Conservation (phyloP, 1,140 invertebrate species). For the Drosophila biarmipes region DNA sequence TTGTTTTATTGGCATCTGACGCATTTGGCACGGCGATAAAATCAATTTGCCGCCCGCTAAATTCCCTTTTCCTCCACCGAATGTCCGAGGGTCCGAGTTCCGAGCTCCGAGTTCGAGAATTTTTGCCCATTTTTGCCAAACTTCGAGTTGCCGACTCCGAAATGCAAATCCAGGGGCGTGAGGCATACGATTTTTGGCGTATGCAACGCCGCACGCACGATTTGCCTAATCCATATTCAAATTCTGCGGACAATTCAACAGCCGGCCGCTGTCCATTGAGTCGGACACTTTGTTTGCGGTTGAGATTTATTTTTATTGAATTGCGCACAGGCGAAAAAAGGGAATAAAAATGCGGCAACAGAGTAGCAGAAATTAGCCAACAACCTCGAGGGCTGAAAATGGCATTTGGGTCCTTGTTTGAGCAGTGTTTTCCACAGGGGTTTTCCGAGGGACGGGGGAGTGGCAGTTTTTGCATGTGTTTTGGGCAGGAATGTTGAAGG, state of each 20-base stretch:
- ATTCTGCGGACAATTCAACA: slow-evolving; percentile 41
- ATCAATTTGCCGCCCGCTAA: slow-evolving; percentile 67
- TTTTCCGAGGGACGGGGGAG: background rate
- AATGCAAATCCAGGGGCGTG: slow-evolving; percentile 39
- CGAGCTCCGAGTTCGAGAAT: slow-evolving; percentile 3
- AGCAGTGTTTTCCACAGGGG: background rate
- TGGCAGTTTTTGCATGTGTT: background rate
- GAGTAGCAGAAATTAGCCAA: slow-evolving; percentile 25
- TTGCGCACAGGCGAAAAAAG: slow-evolving; percentile 36
- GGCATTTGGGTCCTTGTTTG: slow-evolving; percentile 19
- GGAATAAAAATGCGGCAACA: slow-evolving; percentile 13
- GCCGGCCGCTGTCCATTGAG: slow-evolving; percentile 58
- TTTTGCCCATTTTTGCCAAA: no score
- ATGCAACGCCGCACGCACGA: slow-evolving; percentile 61
- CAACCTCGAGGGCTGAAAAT: slow-evolving; percentile 28
- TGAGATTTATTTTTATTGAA: slow-evolving; percentile 79
- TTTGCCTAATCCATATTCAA: slow-evolving; percentile 81
- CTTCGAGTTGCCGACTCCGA: background rate
- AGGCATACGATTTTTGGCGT: slow-evolving; percentile 30
- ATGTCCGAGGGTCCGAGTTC: slow-evolving; percentile 1
- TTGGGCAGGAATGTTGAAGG: background rate
- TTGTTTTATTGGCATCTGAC: slow-evolving; percentile 78
- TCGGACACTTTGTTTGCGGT: slow-evolving; percentile 69
- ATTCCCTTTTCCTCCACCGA: slow-evolving; percentile 12
- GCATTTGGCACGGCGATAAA: slow-evolving; percentile 72